Base-by-base conservation (phyloP, 2,888 invertebrate genomes). In the Synanthedon andrenaeformis region DNA sequence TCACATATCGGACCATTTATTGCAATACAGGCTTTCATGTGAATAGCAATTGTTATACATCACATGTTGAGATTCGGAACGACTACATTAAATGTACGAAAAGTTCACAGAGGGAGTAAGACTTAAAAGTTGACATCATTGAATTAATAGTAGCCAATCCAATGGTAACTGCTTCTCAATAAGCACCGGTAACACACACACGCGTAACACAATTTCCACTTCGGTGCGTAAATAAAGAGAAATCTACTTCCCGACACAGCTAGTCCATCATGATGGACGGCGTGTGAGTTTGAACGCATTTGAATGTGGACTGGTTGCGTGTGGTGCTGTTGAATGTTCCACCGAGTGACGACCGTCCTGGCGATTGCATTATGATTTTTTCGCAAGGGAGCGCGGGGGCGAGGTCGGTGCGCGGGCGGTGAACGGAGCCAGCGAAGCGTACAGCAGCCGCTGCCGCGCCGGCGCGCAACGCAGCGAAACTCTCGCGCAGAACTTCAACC, bases 341-440 rank as follows among this genome's bases (percentile, higher is more conserved):
- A 85, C 85, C 45, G 45, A 45, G 45, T 45, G 74, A 81, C 82
- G 79, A 69, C 85, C 82, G 84, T 82, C 84, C 85, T 79, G 84
- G 78, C 84, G 82, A 83, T 86, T 86, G 87, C 87, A 85, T 85
- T 85, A 85, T 84, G 79, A 79, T 84, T 85, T 81, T 81, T 86
- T 85, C 85, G 85, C 86, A 85, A 86, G 84, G 84, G 85, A 80
- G 78, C 76, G 77, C 77, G 79, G 83, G 76, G 79, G 70, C 57
- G 64, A 55, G 60, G 57, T 56, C 41, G 59, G 54, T 50, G 78
- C 70, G 80, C 75, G 70, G 72, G 67, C 58, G 70, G 65, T 63
- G 66, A 65, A 63, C 68, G 70, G 63, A 68, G 76, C 67, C 85
- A 83, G 77, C 83, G 76, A 74, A 85, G 74, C 85, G 85, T 85